These are phyloP conservation scores for Tretioscincus oriximinensis DNA, from an alignment of 2,113 vertebrate genomes.

Conservation along the genomic window DNA sequence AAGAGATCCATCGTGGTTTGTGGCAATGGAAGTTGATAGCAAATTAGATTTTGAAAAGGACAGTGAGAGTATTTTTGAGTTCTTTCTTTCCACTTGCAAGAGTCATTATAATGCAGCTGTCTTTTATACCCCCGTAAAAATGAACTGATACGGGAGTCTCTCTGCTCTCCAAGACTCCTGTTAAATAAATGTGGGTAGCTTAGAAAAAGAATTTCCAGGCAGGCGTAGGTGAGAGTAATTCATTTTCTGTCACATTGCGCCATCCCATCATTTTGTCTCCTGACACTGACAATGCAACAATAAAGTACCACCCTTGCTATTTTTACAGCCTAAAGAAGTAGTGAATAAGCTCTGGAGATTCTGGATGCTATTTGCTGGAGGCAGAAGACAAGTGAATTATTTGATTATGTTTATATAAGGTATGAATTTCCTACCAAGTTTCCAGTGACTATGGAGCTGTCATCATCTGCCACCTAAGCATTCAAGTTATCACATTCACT, in stretches of 20 bases:
- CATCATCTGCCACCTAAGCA: conserved; percentile 33
- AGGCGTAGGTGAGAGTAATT: neutral
- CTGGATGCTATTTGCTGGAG: conserved; percentile 23
- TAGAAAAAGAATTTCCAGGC: conserved; percentile 30
- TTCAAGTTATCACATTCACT: conserved; percentile 39
- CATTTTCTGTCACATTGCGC: neutral
- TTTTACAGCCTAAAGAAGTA: conserved; percentile 15
- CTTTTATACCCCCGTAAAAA: conserved; percentile 13
- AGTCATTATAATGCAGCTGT: neutral
- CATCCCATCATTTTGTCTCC: conserved; percentile 22
- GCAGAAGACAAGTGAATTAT: conserved; percentile 4
- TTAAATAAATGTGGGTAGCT: conserved; percentile 21
- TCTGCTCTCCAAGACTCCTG: conserved; percentile 10
- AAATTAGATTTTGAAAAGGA: conserved; percentile 26
- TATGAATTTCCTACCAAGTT: conserved; percentile 47
- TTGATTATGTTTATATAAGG: conserved; percentile 37
- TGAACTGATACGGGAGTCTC: neutral
- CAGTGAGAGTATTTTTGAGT: neutral
- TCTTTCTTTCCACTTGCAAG: conserved; percentile 36
- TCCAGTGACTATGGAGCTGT: conserved; percentile 40
- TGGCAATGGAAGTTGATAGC: neutral
- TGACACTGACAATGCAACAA: conserved; percentile 3
- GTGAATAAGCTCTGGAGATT: neutral
- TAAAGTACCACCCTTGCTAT: neutral
- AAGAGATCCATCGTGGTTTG: neutral